These are phyloP conservation scores for Hormiphora californensis DNA, from an alignment of 37 sponge, comb jelly and placozoan genomes.

Conservation along the genomic window DNA sequence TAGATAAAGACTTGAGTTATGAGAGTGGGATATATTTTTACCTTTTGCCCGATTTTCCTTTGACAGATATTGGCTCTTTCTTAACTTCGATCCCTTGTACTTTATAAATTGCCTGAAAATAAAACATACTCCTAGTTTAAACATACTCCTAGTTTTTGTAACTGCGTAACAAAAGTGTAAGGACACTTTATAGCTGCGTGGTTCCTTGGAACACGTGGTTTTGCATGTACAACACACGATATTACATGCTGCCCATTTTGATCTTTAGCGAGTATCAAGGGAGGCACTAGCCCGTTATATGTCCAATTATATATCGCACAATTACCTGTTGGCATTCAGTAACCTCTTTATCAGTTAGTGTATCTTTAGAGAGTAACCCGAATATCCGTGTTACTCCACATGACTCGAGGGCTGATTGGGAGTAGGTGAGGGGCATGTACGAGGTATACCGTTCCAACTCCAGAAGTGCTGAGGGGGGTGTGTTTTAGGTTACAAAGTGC, in stretches of 20 bases:
- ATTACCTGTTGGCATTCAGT: constrained; percentile 49
- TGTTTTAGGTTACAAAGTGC: no score
- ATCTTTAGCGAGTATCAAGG: no score
- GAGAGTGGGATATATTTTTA: no score
- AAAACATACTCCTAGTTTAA: background rate
- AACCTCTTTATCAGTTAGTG: constrained; percentile 30
- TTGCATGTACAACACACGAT: no score
- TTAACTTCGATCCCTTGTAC: constrained; percentile 49
- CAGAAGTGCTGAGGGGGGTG: constrained; percentile 34
- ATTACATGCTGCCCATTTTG: no score
- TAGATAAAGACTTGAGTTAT: no score
- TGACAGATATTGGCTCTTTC: constrained; percentile 47
- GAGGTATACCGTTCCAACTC: constrained; percentile 30
- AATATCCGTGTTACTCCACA: constrained; percentile 42
- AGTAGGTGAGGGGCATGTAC: constrained; percentile 22
- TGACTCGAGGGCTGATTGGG: background rate
- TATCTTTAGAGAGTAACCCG: constrained; percentile 27
- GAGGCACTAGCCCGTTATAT: no score
- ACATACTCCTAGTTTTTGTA: no score
- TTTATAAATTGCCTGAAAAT: constrained; percentile 25
- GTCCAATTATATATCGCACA: no score
- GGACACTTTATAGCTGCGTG: no score
- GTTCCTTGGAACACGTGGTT: no score
- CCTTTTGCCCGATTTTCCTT: constrained; percentile 47
- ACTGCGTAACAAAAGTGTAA: no score